Evolutionary conservation across 2,113 vertebrate species (phyloP).

Genomic region (Thalassarche chlororhynchos): DNA sequence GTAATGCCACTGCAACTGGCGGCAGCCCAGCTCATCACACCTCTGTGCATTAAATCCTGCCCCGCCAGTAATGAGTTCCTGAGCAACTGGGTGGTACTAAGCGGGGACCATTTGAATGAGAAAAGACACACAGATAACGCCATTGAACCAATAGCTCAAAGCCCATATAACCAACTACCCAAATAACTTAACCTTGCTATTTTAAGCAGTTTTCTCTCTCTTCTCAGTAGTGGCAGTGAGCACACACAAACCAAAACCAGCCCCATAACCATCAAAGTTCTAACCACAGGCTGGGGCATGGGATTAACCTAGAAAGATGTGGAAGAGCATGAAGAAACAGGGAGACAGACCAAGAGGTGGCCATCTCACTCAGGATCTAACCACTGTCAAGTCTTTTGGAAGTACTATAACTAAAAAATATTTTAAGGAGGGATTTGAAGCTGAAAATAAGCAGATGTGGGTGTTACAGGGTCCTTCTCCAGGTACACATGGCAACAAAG

Average conservation of each 20-base stretch:
- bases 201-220: not conserved
- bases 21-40: not conserved
- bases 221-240: not conserved
- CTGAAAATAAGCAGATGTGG: not conserved
- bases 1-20: not conserved
- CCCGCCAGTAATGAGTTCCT: not conserved
- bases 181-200: not conserved
- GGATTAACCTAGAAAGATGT: not conserved
- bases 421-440: not conserved
- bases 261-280: not conserved
- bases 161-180: not conserved
- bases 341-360: not conserved
- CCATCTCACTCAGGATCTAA: not conserved
- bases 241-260: not conserved
- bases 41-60: not conserved
- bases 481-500: not conserved
- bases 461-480: not conserved
- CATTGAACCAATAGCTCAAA: not conserved
- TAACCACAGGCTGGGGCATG: not conserved
- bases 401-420: not conserved
- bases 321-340: not conserved
- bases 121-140: not conserved
- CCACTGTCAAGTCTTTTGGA: not conserved
- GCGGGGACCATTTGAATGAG: not conserved
- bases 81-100: not conserved